phyloP scores from a whole-genome alignment of 1,140 invertebrate genomes.

The Pseudoatta argentina region DNA sequence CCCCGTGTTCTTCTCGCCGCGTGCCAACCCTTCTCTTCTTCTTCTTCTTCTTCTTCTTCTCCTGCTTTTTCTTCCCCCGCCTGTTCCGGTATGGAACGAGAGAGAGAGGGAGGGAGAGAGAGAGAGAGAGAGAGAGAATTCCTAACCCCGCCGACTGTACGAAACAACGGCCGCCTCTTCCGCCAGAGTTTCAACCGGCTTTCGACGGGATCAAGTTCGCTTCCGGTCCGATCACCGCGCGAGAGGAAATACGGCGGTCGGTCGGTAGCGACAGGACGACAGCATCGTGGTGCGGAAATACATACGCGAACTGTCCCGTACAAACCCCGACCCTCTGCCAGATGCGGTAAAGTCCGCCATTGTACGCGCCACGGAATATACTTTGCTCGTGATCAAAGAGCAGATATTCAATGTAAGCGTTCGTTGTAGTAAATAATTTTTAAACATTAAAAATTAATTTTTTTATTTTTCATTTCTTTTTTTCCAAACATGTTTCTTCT shows the following conservation, averaged over 20 bases:
- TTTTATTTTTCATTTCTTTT: neutral
- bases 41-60: neutral
- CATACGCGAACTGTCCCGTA: conserved; percentile 39
- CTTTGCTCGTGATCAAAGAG: conserved; percentile 12
- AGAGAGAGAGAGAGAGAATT: conserved; percentile 29
- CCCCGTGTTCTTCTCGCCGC: conserved; percentile 47
- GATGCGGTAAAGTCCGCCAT: conserved; percentile 28
- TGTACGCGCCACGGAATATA: conserved; percentile 9
- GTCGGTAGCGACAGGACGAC: conserved; percentile 25
- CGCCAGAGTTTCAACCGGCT: conserved; percentile 8
- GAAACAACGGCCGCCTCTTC: conserved; percentile 29
- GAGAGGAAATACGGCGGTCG: conserved; percentile 45
- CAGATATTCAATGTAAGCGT: neutral
- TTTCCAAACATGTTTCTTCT: too few relatives aligned
- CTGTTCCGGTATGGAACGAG: conserved; percentile 25
- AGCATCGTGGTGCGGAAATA: conserved; percentile 43
- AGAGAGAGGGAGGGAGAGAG: neutral
- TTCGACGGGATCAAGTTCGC: conserved; percentile 52
- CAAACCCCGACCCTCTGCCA: conserved; percentile 15
- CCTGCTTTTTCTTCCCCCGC: conserved; percentile 25
- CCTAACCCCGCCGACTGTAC: neutral
- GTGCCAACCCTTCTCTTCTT: conserved; percentile 47
- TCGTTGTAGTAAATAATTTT: conserved; percentile 14
- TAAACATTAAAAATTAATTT: neutral
- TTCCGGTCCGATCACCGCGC: conserved; percentile 56